These are phyloP conservation scores for Plagodis dolabraria DNA, from an alignment of 2,888 invertebrate species.

Conservation along the genomic window DNA sequence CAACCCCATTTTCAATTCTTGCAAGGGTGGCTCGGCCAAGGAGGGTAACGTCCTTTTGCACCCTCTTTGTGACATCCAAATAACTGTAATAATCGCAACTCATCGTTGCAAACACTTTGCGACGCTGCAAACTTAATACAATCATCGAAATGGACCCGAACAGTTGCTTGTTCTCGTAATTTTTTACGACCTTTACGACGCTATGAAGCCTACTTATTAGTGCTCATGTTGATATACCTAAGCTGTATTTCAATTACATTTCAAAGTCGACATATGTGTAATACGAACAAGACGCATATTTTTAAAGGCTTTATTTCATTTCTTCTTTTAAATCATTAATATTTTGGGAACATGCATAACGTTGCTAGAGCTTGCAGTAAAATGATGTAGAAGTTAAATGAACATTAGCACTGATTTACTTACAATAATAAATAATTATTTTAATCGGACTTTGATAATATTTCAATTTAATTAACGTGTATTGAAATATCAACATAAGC, in stretches of 20 bases:
- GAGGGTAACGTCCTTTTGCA: constrained; percentile 65
- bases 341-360: too few species aligned
- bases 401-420: too few species aligned
- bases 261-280: not conserved
- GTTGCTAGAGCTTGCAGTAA: too few species aligned
- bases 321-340: too few species aligned
- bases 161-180: not conserved
- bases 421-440: too few species aligned
- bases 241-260: not conserved
- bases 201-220: not conserved
- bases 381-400: too few species aligned
- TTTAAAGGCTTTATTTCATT: not conserved
- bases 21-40: constrained; percentile 64
- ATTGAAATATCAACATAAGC: too few species aligned
- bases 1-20: constrained; percentile 81
- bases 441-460: too few species aligned
- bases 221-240: not conserved
- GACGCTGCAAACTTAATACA: constrained; percentile 35
- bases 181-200: not conserved
- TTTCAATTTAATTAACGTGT: too few species aligned
- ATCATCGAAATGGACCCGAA: constrained; percentile 23
- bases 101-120: constrained; percentile 56
- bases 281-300: too few species aligned
- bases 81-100: constrained; percentile 77
- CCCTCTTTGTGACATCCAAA: constrained; percentile 75